Percentiles rank a stretch among this genome's conserved stretches.
These are phyloP conservation scores for Gymnoscopelus braueri DNA, from an alignment of 2,797 vertebrate genomes.

Conservation along the genomic window DNA sequence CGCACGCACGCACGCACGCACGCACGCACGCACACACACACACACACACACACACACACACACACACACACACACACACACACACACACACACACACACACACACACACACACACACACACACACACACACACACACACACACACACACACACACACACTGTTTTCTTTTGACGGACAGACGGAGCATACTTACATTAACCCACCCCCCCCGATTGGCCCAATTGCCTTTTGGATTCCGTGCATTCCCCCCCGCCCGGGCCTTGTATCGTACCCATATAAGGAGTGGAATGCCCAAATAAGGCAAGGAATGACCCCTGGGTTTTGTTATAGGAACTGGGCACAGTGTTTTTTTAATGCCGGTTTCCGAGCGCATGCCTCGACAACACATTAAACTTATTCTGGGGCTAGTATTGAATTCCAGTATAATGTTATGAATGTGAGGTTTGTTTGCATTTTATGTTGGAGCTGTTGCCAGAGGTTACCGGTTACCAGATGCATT, in stretches of 20 bases:
- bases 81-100: neutral
- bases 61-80: neutral
- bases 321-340: constrained; percentile 56
- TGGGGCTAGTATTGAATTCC: constrained; percentile 34
- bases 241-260: constrained; percentile 65
- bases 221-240: constrained; percentile 66
- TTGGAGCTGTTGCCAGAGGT: constrained; percentile 8
- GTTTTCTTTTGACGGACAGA: constrained; percentile 31
- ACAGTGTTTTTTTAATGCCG: constrained; percentile 62
- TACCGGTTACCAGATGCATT: constrained; percentile 8
- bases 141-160: neutral
- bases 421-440: constrained; percentile 46
- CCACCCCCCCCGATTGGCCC: constrained; percentile 37
- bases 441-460: constrained; percentile 24
- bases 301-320: constrained; percentile 60
- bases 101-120: constrained; percentile 16
- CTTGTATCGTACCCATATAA: constrained; percentile 67
- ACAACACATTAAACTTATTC: constrained; percentile 41
- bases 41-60: neutral
- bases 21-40: constrained; percentile 9
- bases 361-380: constrained; percentile 36
- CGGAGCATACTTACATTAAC: constrained; percentile 51
- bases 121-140: neutral
- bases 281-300: constrained; percentile 64
- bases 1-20: neutral